These are phyloP conservation scores for Apodemus sylvaticus DNA, from an alignment of 2,113 vertebrate genomes.

Conservation along the genomic window DNA sequence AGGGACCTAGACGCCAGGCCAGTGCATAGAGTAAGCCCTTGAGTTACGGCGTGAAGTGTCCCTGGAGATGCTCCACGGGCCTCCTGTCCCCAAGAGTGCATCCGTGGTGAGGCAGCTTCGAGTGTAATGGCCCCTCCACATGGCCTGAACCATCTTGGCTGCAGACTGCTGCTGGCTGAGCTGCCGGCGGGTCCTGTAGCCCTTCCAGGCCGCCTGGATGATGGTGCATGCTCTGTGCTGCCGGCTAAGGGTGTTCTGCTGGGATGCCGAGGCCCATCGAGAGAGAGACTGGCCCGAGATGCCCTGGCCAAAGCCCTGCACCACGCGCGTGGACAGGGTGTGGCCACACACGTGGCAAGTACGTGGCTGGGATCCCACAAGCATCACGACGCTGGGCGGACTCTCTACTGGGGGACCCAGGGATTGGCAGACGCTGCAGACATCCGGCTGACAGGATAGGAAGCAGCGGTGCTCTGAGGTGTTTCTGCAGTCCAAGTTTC, in stretches of 20 bases:
- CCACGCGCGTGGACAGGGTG: slow-evolving; percentile 46
- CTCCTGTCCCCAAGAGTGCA: background rate
- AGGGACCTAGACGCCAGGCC: slow-evolving; percentile 25
- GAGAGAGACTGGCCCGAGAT: rapidly evolving
- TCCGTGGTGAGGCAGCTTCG: slow-evolving; percentile 39
- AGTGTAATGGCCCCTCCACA: slow-evolving; percentile 64
- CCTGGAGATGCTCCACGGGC: background rate
- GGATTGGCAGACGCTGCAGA: slow-evolving; percentile 55
- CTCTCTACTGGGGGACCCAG: background rate
- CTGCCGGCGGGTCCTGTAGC: background rate
- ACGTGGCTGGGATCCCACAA: slow-evolving; percentile 47
- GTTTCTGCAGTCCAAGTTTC: rapidly evolving
- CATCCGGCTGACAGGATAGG: slow-evolving; percentile 38
- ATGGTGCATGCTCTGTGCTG: background rate
- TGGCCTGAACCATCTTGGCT: slow-evolving; percentile 68
- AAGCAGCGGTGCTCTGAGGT: slow-evolving; percentile 41
- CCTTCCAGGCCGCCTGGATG: slow-evolving; percentile 76
- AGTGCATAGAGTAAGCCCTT: background rate
- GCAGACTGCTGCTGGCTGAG: slow-evolving; percentile 48
- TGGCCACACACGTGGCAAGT: slow-evolving; percentile 70
- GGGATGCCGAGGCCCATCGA: rapidly evolving
- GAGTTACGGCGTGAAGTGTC: background rate
- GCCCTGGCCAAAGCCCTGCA: slow-evolving; percentile 52
- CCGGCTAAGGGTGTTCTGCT: rapidly evolving
- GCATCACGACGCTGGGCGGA: slow-evolving; percentile 61